Conservation (phyloP, 2,113 vertebrate species). For the Suncus etruscus region DNA sequence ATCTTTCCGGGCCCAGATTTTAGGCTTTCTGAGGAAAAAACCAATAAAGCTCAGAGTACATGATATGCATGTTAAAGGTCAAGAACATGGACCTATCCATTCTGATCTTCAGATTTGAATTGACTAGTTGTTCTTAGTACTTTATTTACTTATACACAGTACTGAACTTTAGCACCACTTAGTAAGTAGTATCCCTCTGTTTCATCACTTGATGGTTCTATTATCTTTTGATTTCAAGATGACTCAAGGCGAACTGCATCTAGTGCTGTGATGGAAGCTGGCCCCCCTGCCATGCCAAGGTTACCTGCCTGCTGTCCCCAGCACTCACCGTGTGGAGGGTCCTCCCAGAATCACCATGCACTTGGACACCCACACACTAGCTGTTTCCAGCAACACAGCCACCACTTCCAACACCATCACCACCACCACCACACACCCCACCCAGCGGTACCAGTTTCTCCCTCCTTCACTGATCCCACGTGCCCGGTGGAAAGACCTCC, state of each 20-base stretch:
- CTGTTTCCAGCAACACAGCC: constrained; percentile 93
- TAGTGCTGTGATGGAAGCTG: constrained; percentile 88
- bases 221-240: constrained; percentile 86
- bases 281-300: constrained; percentile 95
- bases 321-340: constrained; percentile 96
- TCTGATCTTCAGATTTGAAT: constrained; percentile 52
- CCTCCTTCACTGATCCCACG: constrained; percentile 92
- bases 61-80: not conserved
- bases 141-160: not conserved
- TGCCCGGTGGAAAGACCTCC: constrained; percentile 95
- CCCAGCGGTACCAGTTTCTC: constrained; percentile 89
- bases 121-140: constrained; percentile 30
- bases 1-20: no score
- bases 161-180: not conserved
- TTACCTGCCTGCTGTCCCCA: constrained; percentile 98
- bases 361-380: constrained; percentile 93
- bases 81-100: not conserved
- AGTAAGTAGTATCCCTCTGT: not conserved
- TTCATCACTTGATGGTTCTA: constrained; percentile 50
- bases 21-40: constrained; percentile 18
- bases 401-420: constrained; percentile 92
- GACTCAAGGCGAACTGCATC: constrained; percentile 91
- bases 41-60: not conserved
- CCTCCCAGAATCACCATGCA: constrained; percentile 92
- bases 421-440: constrained; percentile 94